Evolutionary conservation across 2,888 invertebrate species (phyloP), one percentile per base, ranked within the genome.

Genomic region (Horisme vitalbata): DNA sequence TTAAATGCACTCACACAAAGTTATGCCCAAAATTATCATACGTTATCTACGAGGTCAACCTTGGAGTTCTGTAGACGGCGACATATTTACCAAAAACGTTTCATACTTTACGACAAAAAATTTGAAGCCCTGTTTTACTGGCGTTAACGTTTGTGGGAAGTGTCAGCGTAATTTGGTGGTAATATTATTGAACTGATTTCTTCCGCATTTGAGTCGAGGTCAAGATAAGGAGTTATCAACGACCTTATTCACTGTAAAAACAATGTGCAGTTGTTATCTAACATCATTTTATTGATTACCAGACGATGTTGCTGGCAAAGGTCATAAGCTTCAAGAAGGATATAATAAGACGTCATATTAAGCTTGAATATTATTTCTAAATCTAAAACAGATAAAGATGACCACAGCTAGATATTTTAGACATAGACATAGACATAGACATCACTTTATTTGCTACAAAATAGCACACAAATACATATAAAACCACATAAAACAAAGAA

Each of bases 1-100:
- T 72, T 68, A 65, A 67, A 60, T 70, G 63, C 65, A 68, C 61
- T 61, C 60, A 60, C 32, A 61, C 63, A 69, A 69, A 71, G 61
- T 68, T 68, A 75, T 76, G 78, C 68, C 73, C 82, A 73, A 82
- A 87, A 84, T 85, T 83, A 85, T 87, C 84, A 62, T 63, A 59
- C 56, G 71, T 85, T 88, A 88, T 88, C 88, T 82, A 61, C 77
- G 78, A 85, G 83, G 85, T 75, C 79, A 85, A 71, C 89, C 88
- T 89, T 88, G 86, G 73, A 75, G 79, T 72, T 78, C 74, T 76
- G 74, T 78, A 70, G 72, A 64, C 68, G 70, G 57, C 70, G 81
- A 70, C 75, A 77, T 86, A 75, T 83, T 85, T 83, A 82, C 78
- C 55, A 55, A 59, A 71, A 68, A 62, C 57, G 62, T 70, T 73